phyloP scores from a whole-genome alignment of 2,113 vertebrate genomes.

The Alethe diademata region DNA sequence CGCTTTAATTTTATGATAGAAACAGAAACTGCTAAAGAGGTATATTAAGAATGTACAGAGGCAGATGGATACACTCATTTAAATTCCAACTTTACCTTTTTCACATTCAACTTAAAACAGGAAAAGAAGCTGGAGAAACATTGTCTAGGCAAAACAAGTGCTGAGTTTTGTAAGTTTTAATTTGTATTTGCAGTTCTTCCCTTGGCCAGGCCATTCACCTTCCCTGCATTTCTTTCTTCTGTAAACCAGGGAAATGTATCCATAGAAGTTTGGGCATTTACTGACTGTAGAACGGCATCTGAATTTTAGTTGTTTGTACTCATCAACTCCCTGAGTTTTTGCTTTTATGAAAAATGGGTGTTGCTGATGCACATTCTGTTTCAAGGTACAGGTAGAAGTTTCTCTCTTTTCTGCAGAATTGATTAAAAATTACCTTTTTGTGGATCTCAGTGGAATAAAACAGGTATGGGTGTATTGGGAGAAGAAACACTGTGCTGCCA shows the following conservation, averaged over 20 bases:
- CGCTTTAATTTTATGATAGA: background rate
- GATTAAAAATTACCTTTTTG: background rate
- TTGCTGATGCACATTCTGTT: background rate
- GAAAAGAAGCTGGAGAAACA: background rate
- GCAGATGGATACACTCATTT: background rate
- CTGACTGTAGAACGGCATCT: background rate
- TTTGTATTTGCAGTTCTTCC: background rate
- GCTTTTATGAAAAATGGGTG: background rate
- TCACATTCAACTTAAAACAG: background rate
- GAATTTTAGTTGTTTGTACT: background rate
- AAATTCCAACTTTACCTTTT: background rate
- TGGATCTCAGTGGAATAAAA: background rate
- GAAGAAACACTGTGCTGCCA: background rate
- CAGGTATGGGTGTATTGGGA: fast-evolving
- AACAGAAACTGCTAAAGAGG: background rate
- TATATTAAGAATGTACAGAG: background rate
- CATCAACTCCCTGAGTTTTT: background rate
- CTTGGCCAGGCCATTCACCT: background rate
- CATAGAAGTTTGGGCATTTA: background rate
- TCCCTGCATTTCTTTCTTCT: background rate
- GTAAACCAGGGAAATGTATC: background rate
- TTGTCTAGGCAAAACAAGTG: background rate
- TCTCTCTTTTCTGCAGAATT: background rate
- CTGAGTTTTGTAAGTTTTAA: background rate
- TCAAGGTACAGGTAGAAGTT: background rate